These are phyloP conservation scores for Drosophila malerkotliana DNA, from an alignment of 1,140 invertebrate genomes.

Conservation along the genomic window DNA sequence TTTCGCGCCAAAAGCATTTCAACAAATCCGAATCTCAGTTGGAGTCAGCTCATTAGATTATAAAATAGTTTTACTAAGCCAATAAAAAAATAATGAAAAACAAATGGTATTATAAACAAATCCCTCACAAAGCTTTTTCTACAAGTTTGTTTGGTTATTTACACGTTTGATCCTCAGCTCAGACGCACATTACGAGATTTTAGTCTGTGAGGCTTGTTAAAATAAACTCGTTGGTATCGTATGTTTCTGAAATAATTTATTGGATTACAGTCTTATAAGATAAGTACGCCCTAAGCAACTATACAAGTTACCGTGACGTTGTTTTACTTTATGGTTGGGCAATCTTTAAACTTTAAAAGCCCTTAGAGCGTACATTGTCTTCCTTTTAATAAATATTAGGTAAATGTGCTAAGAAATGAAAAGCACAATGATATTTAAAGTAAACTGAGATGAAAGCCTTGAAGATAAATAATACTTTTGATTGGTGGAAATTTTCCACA, in stretches of 20 bases:
- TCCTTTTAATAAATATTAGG: neutral
- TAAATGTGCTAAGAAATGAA: neutral
- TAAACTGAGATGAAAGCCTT: too few relatives aligned
- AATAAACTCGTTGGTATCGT: too few relatives aligned
- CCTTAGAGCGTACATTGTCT: neutral
- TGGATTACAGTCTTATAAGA: neutral
- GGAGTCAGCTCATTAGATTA: conserved; percentile 30
- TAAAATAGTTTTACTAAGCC: conserved; percentile 17
- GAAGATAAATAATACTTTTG: too few relatives aligned
- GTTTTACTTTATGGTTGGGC: too few relatives aligned
- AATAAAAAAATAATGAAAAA: conserved; percentile 16
- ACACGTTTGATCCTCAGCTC: neutral
- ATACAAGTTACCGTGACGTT: too few relatives aligned
- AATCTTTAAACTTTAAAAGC: neutral
- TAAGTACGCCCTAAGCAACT: too few relatives aligned
- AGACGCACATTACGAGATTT: neutral
- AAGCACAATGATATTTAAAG: neutral
- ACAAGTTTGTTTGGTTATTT: neutral
- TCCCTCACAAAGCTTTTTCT: neutral
- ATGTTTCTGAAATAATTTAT: neutral
- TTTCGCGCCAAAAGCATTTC: conserved; percentile 4
- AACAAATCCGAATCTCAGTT: conserved; percentile 25
- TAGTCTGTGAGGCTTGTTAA: too few relatives aligned
- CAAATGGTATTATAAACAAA: neutral
- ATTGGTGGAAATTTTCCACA: too few relatives aligned